Base-by-base conservation (phyloP, 2,888 invertebrate species). In the Sylvicola cinctus region DNA sequence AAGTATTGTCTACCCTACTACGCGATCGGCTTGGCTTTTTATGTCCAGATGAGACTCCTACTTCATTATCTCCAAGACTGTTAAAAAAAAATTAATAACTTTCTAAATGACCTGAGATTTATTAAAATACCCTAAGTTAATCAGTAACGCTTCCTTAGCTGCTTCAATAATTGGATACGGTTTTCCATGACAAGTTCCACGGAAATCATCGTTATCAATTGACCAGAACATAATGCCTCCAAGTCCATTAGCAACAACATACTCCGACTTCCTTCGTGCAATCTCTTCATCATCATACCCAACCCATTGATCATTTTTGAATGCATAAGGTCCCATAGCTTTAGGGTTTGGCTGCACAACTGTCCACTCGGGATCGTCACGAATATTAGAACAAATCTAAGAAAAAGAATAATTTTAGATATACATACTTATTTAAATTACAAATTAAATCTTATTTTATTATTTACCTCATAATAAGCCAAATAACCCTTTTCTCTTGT, bases 161-260 rank as follows among this genome's bases (percentile, higher is more conserved):
- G 88, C 84, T 52, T 88, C 88, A 42, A 90, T 87, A 32, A 91
- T 61, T 0, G 90, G 90, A 60, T 87, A 90, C 0, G 85, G 78
- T 49, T 77, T 75, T 16, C 70, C 77, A 42, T 79, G 79, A 50
- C 90, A 90, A 25, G 68, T 70, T n/a, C 90, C 90, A 31, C 88
- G 70, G 64, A 90, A 91, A 50, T 91, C 90, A 42, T 91, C 90
- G 52, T 87, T 90, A 58, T 90, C 90, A 44, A 91, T 79, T 1
- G 88, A 81, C 55, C 56, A 59, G 41, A 58, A 58, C 58, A 59
- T 58, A 46, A 52, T 46, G 49, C 90, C 90, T 45, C 90, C 90
- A 16, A 90, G 65, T 34, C 74, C 71, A 42, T 80, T 76, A 39
- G 84, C 75, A 23, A 74, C 78, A 2, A 84, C 88, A 49, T 85